Evolutionary conservation across 2,888 invertebrate species (phyloP).

Genomic region (Orthosia incerta): DNA sequence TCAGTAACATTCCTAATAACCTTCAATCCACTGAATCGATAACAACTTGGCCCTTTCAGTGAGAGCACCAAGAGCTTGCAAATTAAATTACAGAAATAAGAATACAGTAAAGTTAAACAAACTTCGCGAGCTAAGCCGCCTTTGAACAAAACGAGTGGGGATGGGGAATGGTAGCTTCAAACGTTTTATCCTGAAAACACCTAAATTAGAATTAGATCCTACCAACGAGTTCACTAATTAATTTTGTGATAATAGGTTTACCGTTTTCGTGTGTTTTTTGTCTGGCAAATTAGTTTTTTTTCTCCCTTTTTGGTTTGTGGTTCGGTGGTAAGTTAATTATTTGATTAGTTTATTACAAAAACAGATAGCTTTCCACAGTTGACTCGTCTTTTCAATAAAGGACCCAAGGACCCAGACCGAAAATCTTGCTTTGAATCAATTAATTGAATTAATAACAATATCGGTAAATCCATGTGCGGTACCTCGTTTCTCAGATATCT

Average conservation of each 20-base stretch:
- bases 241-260: slow-evolving; percentile 80
- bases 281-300: slow-evolving; percentile 70
- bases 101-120: slow-evolving; percentile 72
- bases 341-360: slow-evolving; percentile 7
- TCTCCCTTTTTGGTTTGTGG: slow-evolving; percentile 30
- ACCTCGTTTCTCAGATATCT: neutral
- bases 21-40: slow-evolving; percentile 56
- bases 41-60: slow-evolving; percentile 60
- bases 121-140: slow-evolving; percentile 67
- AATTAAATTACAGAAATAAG: slow-evolving; percentile 74
- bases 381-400: neutral
- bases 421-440: neutral
- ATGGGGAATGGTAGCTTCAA: slow-evolving; percentile 62
- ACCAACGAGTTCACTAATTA: slow-evolving; percentile 82
- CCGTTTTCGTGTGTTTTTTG: slow-evolving; percentile 71
- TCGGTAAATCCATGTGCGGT: neutral
- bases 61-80: slow-evolving; percentile 65
- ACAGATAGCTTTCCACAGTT: neutral
- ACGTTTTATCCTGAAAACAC: slow-evolving; percentile 75
- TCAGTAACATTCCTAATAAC: slow-evolving; percentile 23
- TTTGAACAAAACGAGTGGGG: slow-evolving; percentile 69
- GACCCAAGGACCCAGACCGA: neutral
- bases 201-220: slow-evolving; percentile 81
- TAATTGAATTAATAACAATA: neutral
- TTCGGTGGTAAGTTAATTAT: slow-evolving; percentile 28